Evolutionary conservation across 2,113 vertebrate genomes (phyloP).

Genomic region (Lagopus leucura): DNA sequence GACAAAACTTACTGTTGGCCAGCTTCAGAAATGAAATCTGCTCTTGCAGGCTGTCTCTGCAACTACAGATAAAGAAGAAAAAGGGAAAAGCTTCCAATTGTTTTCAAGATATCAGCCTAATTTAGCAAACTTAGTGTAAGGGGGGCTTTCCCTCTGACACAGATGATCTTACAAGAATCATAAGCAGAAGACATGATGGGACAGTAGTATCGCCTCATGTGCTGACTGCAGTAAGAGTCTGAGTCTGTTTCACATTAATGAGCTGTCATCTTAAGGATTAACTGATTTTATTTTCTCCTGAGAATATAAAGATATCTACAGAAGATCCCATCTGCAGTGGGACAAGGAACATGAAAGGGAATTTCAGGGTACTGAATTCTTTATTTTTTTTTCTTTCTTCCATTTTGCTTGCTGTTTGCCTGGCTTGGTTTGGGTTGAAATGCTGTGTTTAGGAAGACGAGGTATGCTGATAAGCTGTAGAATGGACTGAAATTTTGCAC

Average conservation of each 20-base stretch:
- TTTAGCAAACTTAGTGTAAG: neutral
- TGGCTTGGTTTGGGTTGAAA: neutral
- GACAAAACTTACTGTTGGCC: conserved; percentile 56
- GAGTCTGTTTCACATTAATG: neutral
- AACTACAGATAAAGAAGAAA: conserved; percentile 53
- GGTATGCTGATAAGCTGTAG: neutral
- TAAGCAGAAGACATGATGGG: neutral
- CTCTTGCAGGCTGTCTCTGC: conserved; percentile 37
- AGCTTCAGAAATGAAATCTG: conserved; percentile 54
- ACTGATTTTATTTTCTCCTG: neutral
- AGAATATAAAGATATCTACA: neutral
- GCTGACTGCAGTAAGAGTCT: neutral
- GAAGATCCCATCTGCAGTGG: neutral
- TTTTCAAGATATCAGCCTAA: conserved; percentile 25
- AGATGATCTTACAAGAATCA: neutral
- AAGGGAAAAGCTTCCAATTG: neutral
- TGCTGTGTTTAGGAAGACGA: neutral
- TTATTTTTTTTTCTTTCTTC: neutral
- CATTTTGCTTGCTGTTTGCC: neutral
- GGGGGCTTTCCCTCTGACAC: conserved; percentile 1
- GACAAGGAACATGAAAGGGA: neutral
- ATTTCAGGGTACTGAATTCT: neutral
- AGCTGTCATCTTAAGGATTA: neutral
- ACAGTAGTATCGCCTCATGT: neutral
- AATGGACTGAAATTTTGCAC: neutral